Evolutionary conservation across 2,113 vertebrate genomes (phyloP), one percentile per base, ranked within the genome.

Genomic region (Malaclemys terrapin): DNA sequence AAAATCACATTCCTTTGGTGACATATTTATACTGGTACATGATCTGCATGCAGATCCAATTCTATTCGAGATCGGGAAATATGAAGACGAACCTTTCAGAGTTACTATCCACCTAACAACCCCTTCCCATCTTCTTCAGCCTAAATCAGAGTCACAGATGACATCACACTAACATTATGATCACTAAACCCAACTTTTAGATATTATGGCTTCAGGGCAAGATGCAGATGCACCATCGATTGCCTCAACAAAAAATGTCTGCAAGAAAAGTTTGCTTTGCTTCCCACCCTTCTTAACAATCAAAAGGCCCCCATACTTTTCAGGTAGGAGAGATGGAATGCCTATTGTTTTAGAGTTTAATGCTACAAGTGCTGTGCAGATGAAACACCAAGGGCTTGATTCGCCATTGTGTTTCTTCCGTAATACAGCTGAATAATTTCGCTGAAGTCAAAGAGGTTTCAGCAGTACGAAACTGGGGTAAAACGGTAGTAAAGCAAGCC

Each of bases 141-240:
- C 10, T 75, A 54, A 35, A 47, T 27, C 22, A 45, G 47, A 11
- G 20, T 83, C 80, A 65, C 7, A 27, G n/a, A 2, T 92, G 86
- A 92, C 86, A 92, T 92, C 91, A 92, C 86, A 88, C 49, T 76
- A 35, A 81, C 72, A 84, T 84, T 92, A 20, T 92, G 91, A 88
- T 78, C 42, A 27, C 56, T 19, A 57, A 5, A 16, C 56, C 8
- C 50, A 88, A 22, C 59, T 84, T 84, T 65, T 27, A 88, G 80
- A 81, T 86, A 81, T 49, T 59, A 95, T 93, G 88, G 91, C 91
- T 95, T 93, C 84, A 54, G 59, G 45, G 88, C 19, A 38, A 50
- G 94, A 49, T 84, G 25, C 31, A 59, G 79, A 27, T 69, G 56
- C 83, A 62, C 50, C 83, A 86, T 84, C 78, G 2, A 62, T 54